phyloP scores from a whole-genome alignment of 2,113 vertebrate genomes.

The Vanacampus margaritifer region DNA sequence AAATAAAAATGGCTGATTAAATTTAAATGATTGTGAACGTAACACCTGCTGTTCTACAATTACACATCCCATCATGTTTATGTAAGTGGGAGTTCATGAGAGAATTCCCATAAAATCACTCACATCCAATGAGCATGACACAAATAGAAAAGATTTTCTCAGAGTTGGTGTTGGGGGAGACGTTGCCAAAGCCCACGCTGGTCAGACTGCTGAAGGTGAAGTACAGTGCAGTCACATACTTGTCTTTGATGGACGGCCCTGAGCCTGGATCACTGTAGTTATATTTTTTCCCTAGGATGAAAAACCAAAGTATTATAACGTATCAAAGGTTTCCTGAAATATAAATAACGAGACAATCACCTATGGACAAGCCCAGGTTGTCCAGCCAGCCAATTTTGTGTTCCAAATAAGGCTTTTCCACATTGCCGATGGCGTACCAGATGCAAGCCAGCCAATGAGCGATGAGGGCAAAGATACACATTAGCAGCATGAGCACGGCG shows the following conservation, averaged over 20 bases:
- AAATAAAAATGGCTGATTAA: too few species aligned
- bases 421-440: conserved; percentile 98
- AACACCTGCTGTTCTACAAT: not conserved
- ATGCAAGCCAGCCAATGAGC: conserved; percentile 99
- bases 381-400: conserved; percentile 98
- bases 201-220: conserved; percentile 99
- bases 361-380: conserved; percentile 92
- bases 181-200: conserved; percentile 97
- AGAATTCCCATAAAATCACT: conserved; percentile 61
- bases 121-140: conserved; percentile 99
- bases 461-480: conserved; percentile 98
- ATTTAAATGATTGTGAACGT: too few species aligned
- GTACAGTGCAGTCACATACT: conserved; percentile 98
- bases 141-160: conserved; percentile 99
- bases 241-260: conserved; percentile 98
- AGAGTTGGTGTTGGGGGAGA: conserved; percentile 98
- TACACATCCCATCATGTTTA: too few species aligned
- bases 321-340: not conserved
- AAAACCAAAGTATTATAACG: not conserved
- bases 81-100: not conserved
- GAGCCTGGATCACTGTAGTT: conserved; percentile 93
- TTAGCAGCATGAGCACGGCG: conserved; percentile 95
- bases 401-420: conserved; percentile 92
- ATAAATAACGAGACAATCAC: conserved; percentile 60
- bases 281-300: conserved; percentile 83